These are phyloP conservation scores for Merops nubicus DNA, from an alignment of 2,113 vertebrate genomes.

Conservation along the genomic window DNA sequence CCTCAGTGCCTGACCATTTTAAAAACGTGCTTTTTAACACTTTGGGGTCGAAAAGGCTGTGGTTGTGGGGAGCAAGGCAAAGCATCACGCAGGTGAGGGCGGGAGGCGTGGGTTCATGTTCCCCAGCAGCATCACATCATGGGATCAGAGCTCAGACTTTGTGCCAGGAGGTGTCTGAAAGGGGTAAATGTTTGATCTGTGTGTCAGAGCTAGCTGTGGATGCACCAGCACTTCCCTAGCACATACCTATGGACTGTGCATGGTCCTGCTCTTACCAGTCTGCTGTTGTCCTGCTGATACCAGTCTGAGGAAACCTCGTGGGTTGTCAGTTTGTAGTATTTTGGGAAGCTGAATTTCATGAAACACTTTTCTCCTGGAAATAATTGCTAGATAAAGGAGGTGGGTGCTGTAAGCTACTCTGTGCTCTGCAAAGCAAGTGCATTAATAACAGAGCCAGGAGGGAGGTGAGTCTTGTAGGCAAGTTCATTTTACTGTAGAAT, in stretches of 20 bases:
- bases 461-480: background rate
- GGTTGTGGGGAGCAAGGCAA: background rate
- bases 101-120: fast-evolving
- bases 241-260: fast-evolving
- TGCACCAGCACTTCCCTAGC: background rate
- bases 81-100: background rate
- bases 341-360: background rate
- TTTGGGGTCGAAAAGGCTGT: background rate
- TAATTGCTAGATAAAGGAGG: background rate
- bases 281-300: fast-evolving
- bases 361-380: background rate
- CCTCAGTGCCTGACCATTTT: background rate
- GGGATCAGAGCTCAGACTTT: background rate
- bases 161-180: background rate
- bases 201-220: background rate
- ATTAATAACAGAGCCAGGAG: background rate
- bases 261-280: fast-evolving
- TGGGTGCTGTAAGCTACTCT: background rate
- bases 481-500: background rate
- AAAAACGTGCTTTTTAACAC: background rate
- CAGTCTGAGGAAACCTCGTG: background rate
- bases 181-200: background rate
- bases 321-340: background rate
- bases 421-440: fast-evolving
- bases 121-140: background rate